Base-by-base conservation (phyloP, 92 coral and sea anemone genomes). In the Diadumene lineata region DNA sequence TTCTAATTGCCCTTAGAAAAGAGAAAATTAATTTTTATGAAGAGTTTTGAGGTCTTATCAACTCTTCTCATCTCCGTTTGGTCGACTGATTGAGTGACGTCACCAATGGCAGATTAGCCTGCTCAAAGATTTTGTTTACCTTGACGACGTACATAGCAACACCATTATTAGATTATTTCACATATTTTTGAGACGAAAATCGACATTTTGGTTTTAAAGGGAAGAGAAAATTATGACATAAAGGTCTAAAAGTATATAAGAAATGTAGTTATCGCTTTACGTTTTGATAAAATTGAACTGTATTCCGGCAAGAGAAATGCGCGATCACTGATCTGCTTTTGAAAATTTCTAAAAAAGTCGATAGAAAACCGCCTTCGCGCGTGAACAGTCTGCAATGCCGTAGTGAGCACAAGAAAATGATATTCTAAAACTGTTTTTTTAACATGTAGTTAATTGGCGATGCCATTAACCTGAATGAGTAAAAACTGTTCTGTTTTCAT, bases 101-200 rank as follows among this genome's bases (percentile, higher is more conserved):
- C 81, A 76, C 55, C 22, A 73, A 57, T 33, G 24, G 27, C 69
- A 74, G 62, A 72, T 56, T 72, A 56, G 63, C 77, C 53, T 22
- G 30, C 2, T 30, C 32, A 44, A 31, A 50, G n/a, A n/a, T n/a
- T n/a, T 56, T 74, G 70, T 74, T 16, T 74, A 74, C 69, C 70
- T 43, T 74, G 43, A 62, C 60, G 30, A 74, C 79, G 79, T 63
- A 63, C 79, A 74, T 74, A 74, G 79, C 70, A 74, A 74, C 79
- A 13, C 6, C 6, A 13, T 38, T 4, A 38, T 4, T 6, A 4
- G 48, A 6, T 13, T 38, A 4, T 38, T 38, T 13, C 13, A 38
- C 6, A 38, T 4, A 4, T 6, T 38, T 38, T 38, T 38, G 7
- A 38, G 6, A 6, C 48, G 48, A 38, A 38, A 38, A 38, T 38